Evolutionary conservation across 53 echinoderm and acorn worm genomes (phyloP).

Genomic region (Henricia sp.): DNA sequence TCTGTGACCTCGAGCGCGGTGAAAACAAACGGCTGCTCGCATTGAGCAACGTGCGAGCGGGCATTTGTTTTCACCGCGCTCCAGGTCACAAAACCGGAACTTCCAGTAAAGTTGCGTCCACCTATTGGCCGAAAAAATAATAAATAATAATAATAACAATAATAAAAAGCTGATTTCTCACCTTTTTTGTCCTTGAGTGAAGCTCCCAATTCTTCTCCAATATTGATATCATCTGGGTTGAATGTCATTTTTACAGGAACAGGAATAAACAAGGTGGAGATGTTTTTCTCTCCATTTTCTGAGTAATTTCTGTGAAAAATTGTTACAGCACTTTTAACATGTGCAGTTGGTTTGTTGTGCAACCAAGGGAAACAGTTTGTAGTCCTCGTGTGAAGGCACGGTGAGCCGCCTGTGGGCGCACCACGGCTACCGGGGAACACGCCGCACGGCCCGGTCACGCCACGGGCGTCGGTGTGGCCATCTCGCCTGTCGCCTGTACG

Average conservation of each 20-base stretch:
- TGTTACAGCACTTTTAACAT: background rate
- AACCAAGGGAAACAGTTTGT: background rate
- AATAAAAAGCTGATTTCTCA: too few relatives aligned
- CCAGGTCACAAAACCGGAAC: too few relatives aligned
- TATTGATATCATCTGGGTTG: conserved; percentile 93
- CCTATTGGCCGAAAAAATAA: too few relatives aligned
- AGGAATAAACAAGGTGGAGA: conserved; percentile 89
- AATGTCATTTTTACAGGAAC: conserved; percentile 86
- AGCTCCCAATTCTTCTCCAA: conserved; percentile 90
- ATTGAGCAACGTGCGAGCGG: too few relatives aligned
- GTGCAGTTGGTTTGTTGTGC: background rate
- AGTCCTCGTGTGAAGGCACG: background rate
- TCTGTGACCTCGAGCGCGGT: too few relatives aligned
- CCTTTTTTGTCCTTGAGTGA: conserved; percentile 91
- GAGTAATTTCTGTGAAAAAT: conserved; percentile 5
- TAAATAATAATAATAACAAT: too few relatives aligned
- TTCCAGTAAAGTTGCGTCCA: too few relatives aligned
- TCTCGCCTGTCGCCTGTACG: background rate
- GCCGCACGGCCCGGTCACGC: background rate
- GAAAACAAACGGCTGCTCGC: too few relatives aligned
- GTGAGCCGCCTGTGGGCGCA: background rate
- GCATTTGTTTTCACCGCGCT: too few relatives aligned
- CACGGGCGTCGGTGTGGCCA: background rate
- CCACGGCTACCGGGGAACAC: background rate
- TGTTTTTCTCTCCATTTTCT: conserved; percentile 70